phyloP scores from a whole-genome alignment of 2,113 vertebrate genomes.

The Nicator chloris region DNA sequence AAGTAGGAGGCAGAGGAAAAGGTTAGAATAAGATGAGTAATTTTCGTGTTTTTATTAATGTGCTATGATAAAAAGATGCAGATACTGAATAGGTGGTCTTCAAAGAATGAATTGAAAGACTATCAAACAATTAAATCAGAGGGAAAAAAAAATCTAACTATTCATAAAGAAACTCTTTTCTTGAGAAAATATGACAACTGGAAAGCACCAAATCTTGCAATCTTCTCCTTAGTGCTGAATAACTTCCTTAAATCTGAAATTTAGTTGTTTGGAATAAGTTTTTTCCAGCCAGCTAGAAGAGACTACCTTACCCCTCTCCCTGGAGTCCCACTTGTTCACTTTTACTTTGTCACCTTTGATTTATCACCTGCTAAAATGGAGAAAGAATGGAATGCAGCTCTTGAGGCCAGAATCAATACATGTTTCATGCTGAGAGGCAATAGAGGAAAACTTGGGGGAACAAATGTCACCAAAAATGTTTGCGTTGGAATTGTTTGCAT shows the following conservation, averaged over 20 bases:
- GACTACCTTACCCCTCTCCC: not conserved
- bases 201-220: not conserved
- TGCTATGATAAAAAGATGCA: not conserved
- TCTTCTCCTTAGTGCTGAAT: not conserved
- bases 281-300: not conserved
- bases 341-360: constrained; percentile 16
- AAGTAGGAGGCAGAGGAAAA: not conserved
- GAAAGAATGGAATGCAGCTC: not conserved
- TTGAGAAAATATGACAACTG: not conserved
- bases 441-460: not conserved
- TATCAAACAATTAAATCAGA: not conserved
- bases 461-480: not conserved
- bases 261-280: not conserved
- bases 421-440: not conserved
- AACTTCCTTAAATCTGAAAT: not conserved
- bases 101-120: not conserved
- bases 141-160: not conserved
- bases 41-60: not conserved
- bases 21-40: not conserved
- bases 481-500: not conserved
- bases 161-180: not conserved
- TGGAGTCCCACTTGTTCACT: not conserved
- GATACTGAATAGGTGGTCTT: not conserved
- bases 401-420: not conserved
- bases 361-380: not conserved